Base-by-base conservation (phyloP, 2,797 vertebrate species). In the Eurystomus glaucurus region DNA sequence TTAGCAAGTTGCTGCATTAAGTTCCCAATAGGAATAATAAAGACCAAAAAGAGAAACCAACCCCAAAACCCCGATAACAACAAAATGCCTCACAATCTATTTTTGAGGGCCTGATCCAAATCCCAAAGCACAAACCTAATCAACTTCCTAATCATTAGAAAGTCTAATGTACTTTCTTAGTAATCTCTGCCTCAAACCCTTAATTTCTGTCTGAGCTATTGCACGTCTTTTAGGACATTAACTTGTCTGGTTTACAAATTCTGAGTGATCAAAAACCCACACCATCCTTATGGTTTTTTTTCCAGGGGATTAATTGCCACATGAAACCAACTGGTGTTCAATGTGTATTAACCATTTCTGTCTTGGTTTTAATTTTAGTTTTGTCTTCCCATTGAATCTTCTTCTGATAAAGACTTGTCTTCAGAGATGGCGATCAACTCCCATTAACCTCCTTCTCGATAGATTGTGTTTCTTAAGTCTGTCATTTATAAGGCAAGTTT, bases 111-210 rank as follows among this genome's bases (percentile, higher is more conserved):
- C 86, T 92, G 85, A 96, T 97, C 81, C 77, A 96, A 97, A 96
- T 96, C 94, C 95, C 96, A 97, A 95, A 97, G 84, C 95, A 96
- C 96, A 97, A 97, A 95, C 55, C 84, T 97, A 95, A 96, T 97
- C 95, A 97, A 95, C 90, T 95, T 91, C 29, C 2, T 96, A 95
- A 93, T 94, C 88, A 96, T 96, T 97, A 95, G 94, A 93, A 94
- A 91, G 69, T 94, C 93, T 97, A 96, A 97, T 96, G 92, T 89
- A 93, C 91, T 96, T 96, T 72, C 64, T 68, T 92, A 81, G 70
- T 93, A 96, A 96, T 97, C 94, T 97, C 90, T 95, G 84, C 95
- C 71, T 93, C 95, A 96, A 85, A 96, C 84, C 81, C 86, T 96
- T 96, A 96, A 97, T 96, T 97, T 96, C 88, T 97, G 79, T 94